Evolutionary conservation across 2,797 vertebrate genomes (phyloP), one percentile per base, ranked within the genome.

Genomic region (Sebastes aleutianus): DNA sequence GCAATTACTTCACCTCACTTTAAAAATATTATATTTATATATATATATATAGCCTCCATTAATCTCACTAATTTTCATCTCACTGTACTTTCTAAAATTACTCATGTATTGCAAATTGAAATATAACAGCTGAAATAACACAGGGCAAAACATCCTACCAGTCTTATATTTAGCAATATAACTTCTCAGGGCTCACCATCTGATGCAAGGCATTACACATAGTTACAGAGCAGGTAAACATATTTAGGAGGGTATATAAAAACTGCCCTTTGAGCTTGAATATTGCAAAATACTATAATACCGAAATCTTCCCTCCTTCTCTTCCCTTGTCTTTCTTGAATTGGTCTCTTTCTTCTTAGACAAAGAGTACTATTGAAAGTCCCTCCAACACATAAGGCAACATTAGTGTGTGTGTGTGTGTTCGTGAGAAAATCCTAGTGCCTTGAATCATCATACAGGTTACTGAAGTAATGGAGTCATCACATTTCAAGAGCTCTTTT

Each of bases 151-250:
- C 14, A 36, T 73, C 65, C 36, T 31, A 11, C 58, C 61, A 8
- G 13, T 70, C 3, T 54, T 73, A 13, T 78, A n/a, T 66, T 83
- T 70, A 10, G 18, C 18, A 66, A 72, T 78, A 56, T 22, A 8
- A 74, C 50, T 70, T 63, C 54, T 74, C 36, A 79, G 78, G 72
- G 39, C 61, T 54, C 71, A 13, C 47, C 27, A 58, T 61, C 65
- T 74, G 74, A 70, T 79, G 63, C 54, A 71, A 73, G 61, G 24
- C 31, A 50, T 78, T 79, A 63, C 76, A 72, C 47, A 56, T 53
- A 31, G 70, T 85, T 67, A 63, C 54, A 36, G 62, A 83, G 67
- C 70, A 80, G 79, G 66, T 74, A 81, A 78, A 80, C 56, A 34
- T 47, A 69, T 72, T 72, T 65, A 22, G 50, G 34, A 79, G 61